A percentile compares a stretch with the other conserved stretches of the same genome.
These are phyloP conservation scores for Microcebus tavaratra DNA, from an alignment of 2,113 vertebrate genomes.

Conservation along the genomic window DNA sequence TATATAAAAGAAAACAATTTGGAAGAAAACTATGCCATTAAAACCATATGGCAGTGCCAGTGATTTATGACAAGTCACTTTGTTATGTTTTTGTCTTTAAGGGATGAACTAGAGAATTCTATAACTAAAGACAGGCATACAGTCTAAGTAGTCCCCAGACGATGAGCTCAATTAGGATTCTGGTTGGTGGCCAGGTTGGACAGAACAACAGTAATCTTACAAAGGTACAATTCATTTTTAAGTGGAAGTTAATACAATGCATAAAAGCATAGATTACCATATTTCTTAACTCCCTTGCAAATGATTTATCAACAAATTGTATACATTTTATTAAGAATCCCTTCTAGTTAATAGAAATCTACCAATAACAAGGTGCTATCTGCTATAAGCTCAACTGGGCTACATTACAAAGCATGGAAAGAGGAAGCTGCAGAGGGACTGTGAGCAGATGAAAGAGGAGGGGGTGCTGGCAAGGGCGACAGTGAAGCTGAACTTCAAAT, in stretches of 20 bases:
- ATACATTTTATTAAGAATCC: background rate
- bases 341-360: background rate
- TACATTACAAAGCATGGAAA: background rate
- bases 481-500: background rate
- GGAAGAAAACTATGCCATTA: background rate
- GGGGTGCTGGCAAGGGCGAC: background rate
- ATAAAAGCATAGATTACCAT: background rate
- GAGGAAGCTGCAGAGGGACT: background rate
- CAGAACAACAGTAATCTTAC: background rate
- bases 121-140: background rate
- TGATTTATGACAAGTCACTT: background rate
- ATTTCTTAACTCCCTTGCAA: background rate
- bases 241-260: background rate
- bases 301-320: background rate
- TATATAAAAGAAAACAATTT: background rate
- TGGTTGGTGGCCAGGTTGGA: background rate
- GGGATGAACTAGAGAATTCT: background rate
- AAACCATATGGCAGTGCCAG: background rate
- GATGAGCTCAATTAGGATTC: background rate
- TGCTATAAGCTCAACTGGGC: background rate
- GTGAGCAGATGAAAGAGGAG: background rate
- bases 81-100: slow-evolving; percentile 4
- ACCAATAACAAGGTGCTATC: background rate
- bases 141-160: background rate
- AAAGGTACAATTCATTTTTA: background rate